Evolutionary conservation across 2,113 vertebrate genomes (phyloP).

Genomic region (Sebastes fasciatus): DNA sequence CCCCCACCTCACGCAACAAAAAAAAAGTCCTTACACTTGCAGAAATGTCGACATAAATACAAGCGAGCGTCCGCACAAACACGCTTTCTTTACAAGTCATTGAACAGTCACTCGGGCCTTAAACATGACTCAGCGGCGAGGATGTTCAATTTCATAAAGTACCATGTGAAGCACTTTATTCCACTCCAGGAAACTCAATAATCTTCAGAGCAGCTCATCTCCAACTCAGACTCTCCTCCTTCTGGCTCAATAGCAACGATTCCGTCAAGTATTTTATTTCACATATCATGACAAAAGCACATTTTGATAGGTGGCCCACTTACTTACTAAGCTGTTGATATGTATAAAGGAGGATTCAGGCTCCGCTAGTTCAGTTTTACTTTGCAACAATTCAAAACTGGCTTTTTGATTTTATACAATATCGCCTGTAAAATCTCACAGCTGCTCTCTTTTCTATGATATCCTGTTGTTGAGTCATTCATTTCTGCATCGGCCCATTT

Average conservation of each 20-base stretch:
- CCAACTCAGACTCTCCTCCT: background rate
- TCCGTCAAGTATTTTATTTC: background rate
- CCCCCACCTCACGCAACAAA: background rate
- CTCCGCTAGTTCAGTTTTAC: background rate
- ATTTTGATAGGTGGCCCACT: background rate
- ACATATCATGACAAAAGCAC: background rate
- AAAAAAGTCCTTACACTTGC: background rate
- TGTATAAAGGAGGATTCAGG: background rate
- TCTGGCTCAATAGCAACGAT: background rate
- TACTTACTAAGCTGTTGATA: background rate
- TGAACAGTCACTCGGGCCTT: conserved; percentile 22
- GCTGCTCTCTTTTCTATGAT: background rate
- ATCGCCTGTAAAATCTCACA: background rate
- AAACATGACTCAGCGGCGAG: conserved; percentile 18
- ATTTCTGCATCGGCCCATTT: background rate
- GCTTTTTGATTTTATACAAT: background rate
- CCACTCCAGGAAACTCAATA: conserved; percentile 16
- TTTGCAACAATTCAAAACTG: background rate
- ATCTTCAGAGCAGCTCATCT: conserved; percentile 6
- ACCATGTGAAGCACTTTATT: conserved; percentile 24
- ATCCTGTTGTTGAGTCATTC: background rate
- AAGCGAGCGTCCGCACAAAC: too few relatives aligned
- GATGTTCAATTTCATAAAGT: conserved; percentile 25
- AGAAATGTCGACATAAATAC: conserved; percentile 18
- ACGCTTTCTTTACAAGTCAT: conserved; percentile 19